These are phyloP conservation scores for Orientallactaga sibirica DNA, from an alignment of 2,797 vertebrate species.

Conservation along the genomic window DNA sequence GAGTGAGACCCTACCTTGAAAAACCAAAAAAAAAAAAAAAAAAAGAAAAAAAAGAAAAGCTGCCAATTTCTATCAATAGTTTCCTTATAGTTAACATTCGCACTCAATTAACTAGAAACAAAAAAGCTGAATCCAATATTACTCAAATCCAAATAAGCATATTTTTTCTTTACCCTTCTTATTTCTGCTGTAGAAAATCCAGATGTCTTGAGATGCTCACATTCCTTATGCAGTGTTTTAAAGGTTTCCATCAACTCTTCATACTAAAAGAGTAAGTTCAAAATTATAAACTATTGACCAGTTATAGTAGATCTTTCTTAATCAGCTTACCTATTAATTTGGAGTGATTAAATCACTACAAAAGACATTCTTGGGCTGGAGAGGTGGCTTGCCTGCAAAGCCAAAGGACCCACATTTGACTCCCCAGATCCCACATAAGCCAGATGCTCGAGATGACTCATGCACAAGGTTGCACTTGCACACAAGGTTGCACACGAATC, in stretches of 20 bases:
- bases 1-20: too few relatives aligned
- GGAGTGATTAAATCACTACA: constrained; percentile 4
- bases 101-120: constrained; percentile 44
- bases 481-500: too few relatives aligned
- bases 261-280: constrained; percentile 90
- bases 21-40: too few relatives aligned
- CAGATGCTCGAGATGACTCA: too few relatives aligned
- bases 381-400: too few relatives aligned
- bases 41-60: constrained; percentile 11
- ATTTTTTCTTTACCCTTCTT: constrained; percentile 91
- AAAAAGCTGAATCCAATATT: constrained; percentile 12
- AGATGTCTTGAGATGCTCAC: constrained; percentile 95
- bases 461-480: too few relatives aligned
- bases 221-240: constrained; percentile 97
- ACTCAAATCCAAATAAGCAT: not conserved
- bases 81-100: constrained; percentile 15
- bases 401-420: too few relatives aligned
- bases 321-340: constrained; percentile 19
- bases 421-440: too few relatives aligned
- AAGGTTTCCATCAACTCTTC: constrained; percentile 98
- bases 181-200: constrained; percentile 98
- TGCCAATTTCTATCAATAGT: not conserved
- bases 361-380: constrained; percentile 1
- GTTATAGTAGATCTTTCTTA: constrained; percentile 39
- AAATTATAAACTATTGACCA: constrained; percentile 59